Percentiles rank a stretch among this genome's conserved stretches.
Conservation (phyloP, 2,797 vertebrate genomes). For the Peromyscus aztecus region DNA sequence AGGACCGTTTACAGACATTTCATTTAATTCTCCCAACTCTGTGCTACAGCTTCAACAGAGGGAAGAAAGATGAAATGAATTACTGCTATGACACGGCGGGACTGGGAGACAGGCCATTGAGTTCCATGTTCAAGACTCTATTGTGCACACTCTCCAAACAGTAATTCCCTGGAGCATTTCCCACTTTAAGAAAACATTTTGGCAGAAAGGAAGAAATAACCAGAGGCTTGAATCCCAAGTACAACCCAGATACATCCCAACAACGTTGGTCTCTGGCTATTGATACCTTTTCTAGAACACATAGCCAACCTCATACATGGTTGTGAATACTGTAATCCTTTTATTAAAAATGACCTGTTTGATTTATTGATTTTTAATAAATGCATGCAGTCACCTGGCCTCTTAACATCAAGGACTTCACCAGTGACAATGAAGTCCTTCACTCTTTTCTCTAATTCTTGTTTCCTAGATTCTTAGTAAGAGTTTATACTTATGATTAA, state of each 20-base stretch:
- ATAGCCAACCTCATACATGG: neutral
- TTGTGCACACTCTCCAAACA: neutral
- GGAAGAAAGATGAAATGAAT: neutral
- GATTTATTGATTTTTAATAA: neutral
- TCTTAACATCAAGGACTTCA: neutral
- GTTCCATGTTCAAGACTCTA: neutral
- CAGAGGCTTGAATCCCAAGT: neutral
- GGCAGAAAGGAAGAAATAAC: neutral
- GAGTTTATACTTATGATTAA: neutral
- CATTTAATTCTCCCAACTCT: constrained; percentile 24
- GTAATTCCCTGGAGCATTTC: neutral
- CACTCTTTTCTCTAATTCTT: neutral
- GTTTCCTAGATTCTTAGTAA: neutral
- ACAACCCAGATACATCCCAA: neutral
- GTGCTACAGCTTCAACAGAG: neutral
- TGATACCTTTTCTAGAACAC: neutral
- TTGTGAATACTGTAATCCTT: neutral
- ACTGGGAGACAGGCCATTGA: neutral
- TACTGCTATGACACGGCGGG: neutral
- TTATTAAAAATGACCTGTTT: neutral
- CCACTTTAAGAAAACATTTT: neutral
- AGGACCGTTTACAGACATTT: constrained; percentile 45
- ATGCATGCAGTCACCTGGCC: neutral
- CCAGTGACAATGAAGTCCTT: neutral
- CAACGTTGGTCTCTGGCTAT: neutral